phyloP scores from a whole-genome alignment of 2,113 vertebrate genomes.

The Leiothrix lutea region DNA sequence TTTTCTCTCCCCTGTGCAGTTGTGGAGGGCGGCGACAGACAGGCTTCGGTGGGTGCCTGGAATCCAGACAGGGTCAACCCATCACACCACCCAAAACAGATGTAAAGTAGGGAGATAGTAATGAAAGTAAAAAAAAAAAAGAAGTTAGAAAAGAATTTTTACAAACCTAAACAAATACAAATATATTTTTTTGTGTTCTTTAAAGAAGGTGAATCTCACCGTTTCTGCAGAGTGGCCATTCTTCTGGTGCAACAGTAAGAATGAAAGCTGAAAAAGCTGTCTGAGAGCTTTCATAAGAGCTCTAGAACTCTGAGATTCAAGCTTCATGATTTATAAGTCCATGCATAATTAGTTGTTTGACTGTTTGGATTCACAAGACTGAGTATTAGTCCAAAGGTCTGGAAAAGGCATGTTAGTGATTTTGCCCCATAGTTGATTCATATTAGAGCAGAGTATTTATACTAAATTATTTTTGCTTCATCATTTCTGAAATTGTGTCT shows the following conservation, averaged over 20 bases:
- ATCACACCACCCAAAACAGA: not conserved
- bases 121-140: not conserved
- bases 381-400: not conserved
- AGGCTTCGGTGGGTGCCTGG: not conserved
- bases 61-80: not conserved
- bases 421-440: not conserved
- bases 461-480: not conserved
- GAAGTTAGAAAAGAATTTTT: not conserved
- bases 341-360: not conserved
- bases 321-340: not conserved
- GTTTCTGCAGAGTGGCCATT: not conserved
- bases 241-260: not conserved
- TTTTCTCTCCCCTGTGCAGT: not conserved
- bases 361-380: not conserved
- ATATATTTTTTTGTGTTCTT: not conserved
- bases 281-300: not conserved
- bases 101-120: not conserved
- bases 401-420: not conserved
- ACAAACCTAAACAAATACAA: not conserved
- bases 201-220: not conserved
- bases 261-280: not conserved
- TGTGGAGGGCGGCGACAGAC: fast-evolving
- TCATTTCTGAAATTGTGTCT: not conserved
- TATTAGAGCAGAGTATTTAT: not conserved
- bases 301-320: not conserved